phyloP scores from a whole-genome alignment of 2,113 vertebrate genomes.

The Brevimyrus niger region DNA sequence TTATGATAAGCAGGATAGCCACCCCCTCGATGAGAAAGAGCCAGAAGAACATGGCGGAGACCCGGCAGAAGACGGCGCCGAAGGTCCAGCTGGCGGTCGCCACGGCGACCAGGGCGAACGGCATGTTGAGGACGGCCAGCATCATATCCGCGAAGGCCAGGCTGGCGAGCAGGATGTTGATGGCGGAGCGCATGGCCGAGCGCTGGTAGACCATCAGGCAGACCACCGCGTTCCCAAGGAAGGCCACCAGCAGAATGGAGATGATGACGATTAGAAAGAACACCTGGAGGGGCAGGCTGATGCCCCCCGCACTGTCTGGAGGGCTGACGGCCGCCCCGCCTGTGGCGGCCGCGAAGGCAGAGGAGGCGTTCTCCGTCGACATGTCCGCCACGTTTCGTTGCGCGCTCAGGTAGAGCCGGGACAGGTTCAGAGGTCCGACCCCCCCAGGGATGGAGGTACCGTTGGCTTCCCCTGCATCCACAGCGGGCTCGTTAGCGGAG shows the following conservation, averaged over 20 bases:
- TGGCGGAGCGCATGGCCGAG: slow-evolving; percentile 94
- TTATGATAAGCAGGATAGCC: slow-evolving; percentile 92
- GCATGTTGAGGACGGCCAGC: slow-evolving; percentile 91
- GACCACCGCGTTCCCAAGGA: slow-evolving; percentile 90
- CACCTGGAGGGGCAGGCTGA: slow-evolving; percentile 80
- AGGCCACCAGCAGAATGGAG: slow-evolving; percentile 77
- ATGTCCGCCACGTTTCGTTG: slow-evolving; percentile 37
- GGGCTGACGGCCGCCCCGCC: slow-evolving; percentile 45
- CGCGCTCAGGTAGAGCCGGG: slow-evolving; percentile 35
- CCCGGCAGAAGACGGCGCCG: slow-evolving; percentile 78
- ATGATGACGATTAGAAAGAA: slow-evolving; percentile 80
- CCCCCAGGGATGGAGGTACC: slow-evolving; percentile 47
- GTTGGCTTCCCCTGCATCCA: slow-evolving; percentile 60
- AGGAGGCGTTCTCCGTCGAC: slow-evolving; percentile 42
- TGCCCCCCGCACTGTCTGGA: slow-evolving; percentile 55
- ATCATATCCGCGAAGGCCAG: slow-evolving; percentile 94
- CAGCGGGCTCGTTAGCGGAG: slow-evolving; percentile 57
- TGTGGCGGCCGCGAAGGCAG: slow-evolving; percentile 47
- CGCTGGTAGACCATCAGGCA: slow-evolving; percentile 98
- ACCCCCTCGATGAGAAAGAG: slow-evolving; percentile 88
- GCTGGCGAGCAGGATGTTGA: slow-evolving; percentile 95
- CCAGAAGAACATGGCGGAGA: slow-evolving; percentile 96
- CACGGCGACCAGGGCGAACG: slow-evolving; percentile 83
- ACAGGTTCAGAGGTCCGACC: slow-evolving; percentile 59
- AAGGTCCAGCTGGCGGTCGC: slow-evolving; percentile 86